A percentile compares a stretch with the other conserved stretches of the same genome.
phyloP scores from a whole-genome alignment of 1,140 invertebrate genomes.

The Heliconius himera region DNA sequence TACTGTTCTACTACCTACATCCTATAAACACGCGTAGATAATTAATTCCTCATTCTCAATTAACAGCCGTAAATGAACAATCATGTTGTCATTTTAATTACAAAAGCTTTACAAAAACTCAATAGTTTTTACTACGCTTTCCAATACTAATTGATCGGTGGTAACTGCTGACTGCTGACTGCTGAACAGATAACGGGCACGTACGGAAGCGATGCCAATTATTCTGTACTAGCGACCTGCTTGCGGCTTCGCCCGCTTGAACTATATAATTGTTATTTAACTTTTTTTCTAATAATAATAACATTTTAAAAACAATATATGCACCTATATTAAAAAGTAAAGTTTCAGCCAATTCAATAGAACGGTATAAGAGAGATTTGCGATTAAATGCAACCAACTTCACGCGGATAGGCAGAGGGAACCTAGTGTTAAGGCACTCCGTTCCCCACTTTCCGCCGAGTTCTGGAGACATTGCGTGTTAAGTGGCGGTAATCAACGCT shows the following conservation, averaged over 20 bases:
- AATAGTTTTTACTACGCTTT: conserved; percentile 52
- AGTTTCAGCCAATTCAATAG: no score
- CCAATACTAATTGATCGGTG: conserved; percentile 55
- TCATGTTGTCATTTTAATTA: conserved; percentile 37
- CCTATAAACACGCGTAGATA: neutral
- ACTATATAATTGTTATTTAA: no score
- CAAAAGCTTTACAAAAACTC: conserved; percentile 40
- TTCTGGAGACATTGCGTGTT: no score
- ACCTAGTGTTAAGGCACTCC: no score
- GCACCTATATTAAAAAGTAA: no score
- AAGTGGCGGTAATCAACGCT: no score
- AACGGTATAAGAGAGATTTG: no score
- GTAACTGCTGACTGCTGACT: conserved; percentile 24
- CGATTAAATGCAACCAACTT: no score
- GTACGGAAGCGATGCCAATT: conserved; percentile 53
- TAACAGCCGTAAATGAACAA: conserved; percentile 23
- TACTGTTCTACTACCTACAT: neutral
- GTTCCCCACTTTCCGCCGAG: no score
- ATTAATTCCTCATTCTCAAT: conserved; percentile 9
- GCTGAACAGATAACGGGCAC: conserved; percentile 46
- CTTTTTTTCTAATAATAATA: no score
- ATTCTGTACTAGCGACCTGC: neutral
- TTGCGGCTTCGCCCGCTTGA: neutral
- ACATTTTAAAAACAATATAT: no score
- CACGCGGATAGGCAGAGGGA: no score